Percentiles rank a stretch among this genome's conserved stretches.
These are phyloP conservation scores for Meles meles DNA, from an alignment of 2,113 vertebrate species.

Conservation along the genomic window DNA sequence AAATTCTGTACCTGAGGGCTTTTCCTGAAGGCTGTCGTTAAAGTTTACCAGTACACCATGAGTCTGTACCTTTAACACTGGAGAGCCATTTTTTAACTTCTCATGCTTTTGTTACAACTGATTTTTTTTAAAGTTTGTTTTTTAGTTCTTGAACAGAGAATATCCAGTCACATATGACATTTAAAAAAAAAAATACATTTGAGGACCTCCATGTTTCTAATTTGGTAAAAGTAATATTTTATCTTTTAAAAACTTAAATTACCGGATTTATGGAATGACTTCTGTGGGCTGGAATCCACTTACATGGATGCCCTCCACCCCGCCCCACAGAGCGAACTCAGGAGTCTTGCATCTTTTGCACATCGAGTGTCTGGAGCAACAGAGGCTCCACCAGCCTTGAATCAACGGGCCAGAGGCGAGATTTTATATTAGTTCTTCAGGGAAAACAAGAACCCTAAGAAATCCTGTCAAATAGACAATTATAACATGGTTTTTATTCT, in stretches of 20 bases:
- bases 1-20: neutral
- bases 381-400: too few species aligned
- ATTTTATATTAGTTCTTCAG: neutral
- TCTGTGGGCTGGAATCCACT: neutral
- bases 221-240: neutral
- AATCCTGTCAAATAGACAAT: neutral
- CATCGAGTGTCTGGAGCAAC: neutral
- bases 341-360: neutral
- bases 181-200: neutral
- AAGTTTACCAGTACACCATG: neutral
- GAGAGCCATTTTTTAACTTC: neutral
- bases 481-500: neutral
- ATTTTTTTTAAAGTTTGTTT: neutral
- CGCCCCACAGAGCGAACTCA: accelerated
- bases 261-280: neutral
- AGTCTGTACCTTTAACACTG: too few species aligned
- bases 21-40: neutral
- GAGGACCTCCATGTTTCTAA: neutral
- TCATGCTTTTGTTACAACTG: neutral
- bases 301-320: neutral
- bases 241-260: neutral
- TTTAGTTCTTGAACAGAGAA: neutral
- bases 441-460: neutral
- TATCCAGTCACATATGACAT: neutral
- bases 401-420: too few species aligned